These are phyloP conservation scores for Labroides dimidiatus DNA, from an alignment of 2,797 vertebrate genomes.

Conservation along the genomic window DNA sequence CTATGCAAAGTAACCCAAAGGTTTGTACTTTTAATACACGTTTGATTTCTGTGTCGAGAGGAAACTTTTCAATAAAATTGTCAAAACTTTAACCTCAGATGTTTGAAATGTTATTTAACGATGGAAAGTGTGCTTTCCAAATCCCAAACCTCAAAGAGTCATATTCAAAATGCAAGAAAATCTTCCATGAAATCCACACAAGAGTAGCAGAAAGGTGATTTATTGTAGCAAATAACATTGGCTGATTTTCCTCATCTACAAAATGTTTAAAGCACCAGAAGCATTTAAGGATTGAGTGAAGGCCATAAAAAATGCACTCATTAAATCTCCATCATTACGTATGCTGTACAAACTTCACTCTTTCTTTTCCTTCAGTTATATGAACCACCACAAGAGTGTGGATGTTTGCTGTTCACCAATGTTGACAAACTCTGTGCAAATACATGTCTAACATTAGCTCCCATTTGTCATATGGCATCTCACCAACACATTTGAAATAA, in stretches of 20 bases:
- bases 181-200: slow-evolving; percentile 30
- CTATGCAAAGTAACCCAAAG: slow-evolving; percentile 14
- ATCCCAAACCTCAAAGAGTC: too few species aligned
- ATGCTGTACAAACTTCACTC: slow-evolving; percentile 14
- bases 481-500: slow-evolving; percentile 36
- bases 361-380: slow-evolving; percentile 32
- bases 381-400: background rate
- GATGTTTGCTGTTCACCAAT: slow-evolving; percentile 18
- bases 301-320: slow-evolving; percentile 59
- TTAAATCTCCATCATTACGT: slow-evolving; percentile 34
- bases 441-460: slow-evolving; percentile 37
- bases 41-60: slow-evolving; percentile 19
- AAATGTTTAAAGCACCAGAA: slow-evolving; percentile 69
- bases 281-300: slow-evolving; percentile 60
- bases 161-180: background rate
- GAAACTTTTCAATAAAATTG: slow-evolving; percentile 57
- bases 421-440: slow-evolving; percentile 33
- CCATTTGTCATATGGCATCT: slow-evolving; percentile 40
- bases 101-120: background rate
- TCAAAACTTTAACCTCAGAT: slow-evolving; percentile 13
- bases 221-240: slow-evolving; percentile 76
- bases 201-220: slow-evolving; percentile 68
- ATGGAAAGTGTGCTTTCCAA: background rate
- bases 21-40: background rate
- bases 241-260: slow-evolving; percentile 63